phyloP scores from a whole-genome alignment of 2,888 invertebrate species.

The Panorpa germanica region DNA sequence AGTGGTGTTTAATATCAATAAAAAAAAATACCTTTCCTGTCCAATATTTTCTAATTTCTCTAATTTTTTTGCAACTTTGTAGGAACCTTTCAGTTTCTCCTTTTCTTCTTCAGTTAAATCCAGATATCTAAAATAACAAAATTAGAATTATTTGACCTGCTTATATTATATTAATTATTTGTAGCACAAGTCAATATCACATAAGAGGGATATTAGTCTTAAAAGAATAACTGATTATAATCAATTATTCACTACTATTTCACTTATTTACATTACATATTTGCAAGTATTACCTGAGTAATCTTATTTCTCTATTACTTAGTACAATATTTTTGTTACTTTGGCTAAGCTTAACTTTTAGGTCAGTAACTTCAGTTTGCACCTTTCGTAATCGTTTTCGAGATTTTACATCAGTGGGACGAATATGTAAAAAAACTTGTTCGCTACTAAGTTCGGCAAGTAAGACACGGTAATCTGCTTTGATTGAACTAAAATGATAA shows the following conservation, averaged over 20 bases:
- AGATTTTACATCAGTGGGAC: slow-evolving; percentile 67
- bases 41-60: slow-evolving; percentile 72
- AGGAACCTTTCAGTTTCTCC: slow-evolving; percentile 74
- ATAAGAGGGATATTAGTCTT: too few relatives aligned
- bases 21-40: slow-evolving; percentile 34
- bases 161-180: slow-evolving; percentile 1
- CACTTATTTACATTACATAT: slow-evolving; percentile 1
- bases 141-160: slow-evolving; percentile 3
- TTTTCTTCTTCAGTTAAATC: slow-evolving; percentile 85
- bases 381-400: slow-evolving; percentile 81
- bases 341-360: slow-evolving; percentile 62
- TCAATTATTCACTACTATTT: too few relatives aligned
- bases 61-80: slow-evolving; percentile 81
- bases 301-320: slow-evolving; percentile 78
- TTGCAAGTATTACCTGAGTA: slow-evolving; percentile 41
- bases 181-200: neutral
- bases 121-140: slow-evolving; percentile 45
- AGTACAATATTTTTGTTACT: slow-evolving; percentile 73
- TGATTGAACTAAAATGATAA: slow-evolving; percentile 48
- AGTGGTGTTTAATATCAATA: too few relatives aligned
- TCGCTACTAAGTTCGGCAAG: slow-evolving; percentile 76
- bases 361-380: slow-evolving; percentile 75
- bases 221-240: too few relatives aligned
- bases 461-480: slow-evolving; percentile 46
- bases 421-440: slow-evolving; percentile 70